phyloP scores from a whole-genome alignment of 2,888 invertebrate species.

The Lydus trimaculatus region DNA sequence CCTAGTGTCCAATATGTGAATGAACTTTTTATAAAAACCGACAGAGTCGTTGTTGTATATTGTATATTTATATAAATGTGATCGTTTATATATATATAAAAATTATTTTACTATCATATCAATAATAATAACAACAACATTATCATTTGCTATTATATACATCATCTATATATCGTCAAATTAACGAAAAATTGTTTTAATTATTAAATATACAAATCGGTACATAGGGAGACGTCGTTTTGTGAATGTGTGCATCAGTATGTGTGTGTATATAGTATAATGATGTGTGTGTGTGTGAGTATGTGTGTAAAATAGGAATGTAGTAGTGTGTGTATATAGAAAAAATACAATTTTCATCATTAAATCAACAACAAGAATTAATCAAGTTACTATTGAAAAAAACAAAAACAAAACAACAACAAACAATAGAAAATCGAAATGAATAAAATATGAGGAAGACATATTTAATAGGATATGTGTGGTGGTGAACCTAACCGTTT shows the following conservation, averaged over 20 bases:
- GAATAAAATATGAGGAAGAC: conserved; percentile 41
- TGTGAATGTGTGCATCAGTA: conserved; percentile 27
- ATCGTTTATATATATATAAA: conserved; percentile 6
- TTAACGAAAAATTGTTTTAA: neutral
- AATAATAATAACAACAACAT: neutral
- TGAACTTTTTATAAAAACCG: conserved; percentile 52
- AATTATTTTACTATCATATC: neutral
- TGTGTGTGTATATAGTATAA: no score
- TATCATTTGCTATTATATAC: neutral
- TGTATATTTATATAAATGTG: conserved; percentile 29
- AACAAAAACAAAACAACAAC: neutral
- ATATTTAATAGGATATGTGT: conserved; percentile 35
- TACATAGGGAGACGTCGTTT: conserved; percentile 15
- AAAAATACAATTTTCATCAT: conserved; percentile 14
- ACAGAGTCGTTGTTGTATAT: conserved; percentile 49
- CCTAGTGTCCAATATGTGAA: conserved; percentile 44
- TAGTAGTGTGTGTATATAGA: conserved; percentile 33
- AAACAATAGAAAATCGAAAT: conserved; percentile 23
- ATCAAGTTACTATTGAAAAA: neutral
- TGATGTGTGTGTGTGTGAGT: neutral
- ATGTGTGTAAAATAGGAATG: neutral
- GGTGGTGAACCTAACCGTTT: conserved; percentile 35
- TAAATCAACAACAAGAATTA: neutral
- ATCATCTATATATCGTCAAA: neutral
- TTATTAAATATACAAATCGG: conserved; percentile 2